phyloP scores from a whole-genome alignment of 2,888 invertebrate species.

The Hirtodrosophila alboralis region DNA sequence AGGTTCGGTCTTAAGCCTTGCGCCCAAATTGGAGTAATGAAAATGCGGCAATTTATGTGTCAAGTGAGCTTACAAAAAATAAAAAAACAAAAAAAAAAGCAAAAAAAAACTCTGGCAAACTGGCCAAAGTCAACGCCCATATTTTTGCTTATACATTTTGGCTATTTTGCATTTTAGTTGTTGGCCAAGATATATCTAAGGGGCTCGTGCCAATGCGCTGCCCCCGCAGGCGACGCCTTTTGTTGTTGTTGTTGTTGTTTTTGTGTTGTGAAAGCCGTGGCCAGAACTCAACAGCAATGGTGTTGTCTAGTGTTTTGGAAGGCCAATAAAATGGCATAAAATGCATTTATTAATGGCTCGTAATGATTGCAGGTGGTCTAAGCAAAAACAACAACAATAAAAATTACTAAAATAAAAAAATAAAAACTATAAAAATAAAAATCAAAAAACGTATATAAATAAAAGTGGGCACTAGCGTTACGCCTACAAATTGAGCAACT shows the following conservation, averaged over 20 bases:
- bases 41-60: slow-evolving; percentile 58
- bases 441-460: slow-evolving; percentile 20
- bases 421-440: slow-evolving; percentile 15
- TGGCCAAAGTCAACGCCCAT: slow-evolving; percentile 39
- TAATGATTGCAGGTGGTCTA: slow-evolving; percentile 73
- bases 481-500: slow-evolving; percentile 69
- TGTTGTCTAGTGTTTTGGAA: slow-evolving; percentile 6
- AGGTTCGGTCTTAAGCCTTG: slow-evolving; percentile 37
- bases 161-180: slow-evolving; percentile 60
- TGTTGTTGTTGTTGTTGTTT: too few relatives aligned
- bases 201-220: slow-evolving; percentile 58
- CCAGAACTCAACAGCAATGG: slow-evolving; percentile 34
- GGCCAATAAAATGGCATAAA: slow-evolving; percentile 58
- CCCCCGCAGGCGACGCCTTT: slow-evolving; percentile 60
- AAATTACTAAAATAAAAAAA: too few relatives aligned
- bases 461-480: slow-evolving; percentile 40
- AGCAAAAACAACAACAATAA: slow-evolving; percentile 15
- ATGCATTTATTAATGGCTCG: slow-evolving; percentile 64
- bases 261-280: slow-evolving; percentile 62
- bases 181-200: slow-evolving; percentile 47
- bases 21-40: slow-evolving; percentile 45
- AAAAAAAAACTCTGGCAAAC: too few relatives aligned
- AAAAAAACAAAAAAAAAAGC: too few relatives aligned
- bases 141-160: slow-evolving; percentile 26
- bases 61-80: slow-evolving; percentile 37